Evolutionary conservation across 2,797 vertebrate genomes (phyloP).

Genomic region (Delichon dasypus): DNA sequence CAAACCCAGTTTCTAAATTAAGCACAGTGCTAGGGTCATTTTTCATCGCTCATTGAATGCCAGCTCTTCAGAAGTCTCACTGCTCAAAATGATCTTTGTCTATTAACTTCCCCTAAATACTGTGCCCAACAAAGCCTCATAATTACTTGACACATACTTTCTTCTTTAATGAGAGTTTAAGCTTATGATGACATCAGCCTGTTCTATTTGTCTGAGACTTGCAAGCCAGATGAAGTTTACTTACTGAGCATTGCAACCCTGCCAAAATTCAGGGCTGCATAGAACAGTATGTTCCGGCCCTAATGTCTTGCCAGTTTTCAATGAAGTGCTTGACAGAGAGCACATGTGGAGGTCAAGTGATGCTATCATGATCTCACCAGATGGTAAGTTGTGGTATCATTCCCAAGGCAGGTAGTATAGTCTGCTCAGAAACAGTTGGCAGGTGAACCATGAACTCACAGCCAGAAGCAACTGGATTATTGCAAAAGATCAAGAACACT

Average conservation of each 20-base stretch:
- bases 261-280: constrained; percentile 19
- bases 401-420: constrained; percentile 45
- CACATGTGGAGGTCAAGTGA: constrained; percentile 48
- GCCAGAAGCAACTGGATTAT: constrained; percentile 32
- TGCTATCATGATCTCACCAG: constrained; percentile 56
- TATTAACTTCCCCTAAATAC: constrained; percentile 41
- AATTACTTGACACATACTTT: constrained; percentile 42
- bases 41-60: neutral
- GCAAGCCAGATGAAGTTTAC: constrained; percentile 46
- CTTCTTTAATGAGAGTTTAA: constrained; percentile 34
- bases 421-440: constrained; percentile 41
- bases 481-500: neutral
- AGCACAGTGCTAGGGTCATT: neutral
- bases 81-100: constrained; percentile 26
- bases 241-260: constrained; percentile 11
- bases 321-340: constrained; percentile 60
- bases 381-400: constrained; percentile 27
- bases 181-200: constrained; percentile 27
- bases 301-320: constrained; percentile 52
- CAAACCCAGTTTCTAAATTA: constrained; percentile 16
- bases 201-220: constrained; percentile 24
- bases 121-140: constrained; percentile 1
- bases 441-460: constrained; percentile 8
- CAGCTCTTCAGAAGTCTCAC: neutral
- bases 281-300: constrained; percentile 63